phyloP scores from a whole-genome alignment of 1,140 invertebrate genomes.

The Drosophila repletoides region DNA sequence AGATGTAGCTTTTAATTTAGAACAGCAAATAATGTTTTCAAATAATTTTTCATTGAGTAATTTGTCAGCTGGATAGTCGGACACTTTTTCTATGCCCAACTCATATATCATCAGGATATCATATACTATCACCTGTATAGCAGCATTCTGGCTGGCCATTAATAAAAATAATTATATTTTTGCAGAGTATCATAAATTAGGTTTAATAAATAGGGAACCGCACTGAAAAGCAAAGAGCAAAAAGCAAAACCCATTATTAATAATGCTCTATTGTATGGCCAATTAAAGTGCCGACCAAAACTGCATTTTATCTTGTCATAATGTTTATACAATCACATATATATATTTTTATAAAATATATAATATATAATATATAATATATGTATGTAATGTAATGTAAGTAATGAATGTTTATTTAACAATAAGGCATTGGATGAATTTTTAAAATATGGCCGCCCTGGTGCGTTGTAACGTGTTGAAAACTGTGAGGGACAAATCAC shows the following conservation, averaged over 20 bases:
- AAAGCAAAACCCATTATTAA: slow-evolving; percentile 40
- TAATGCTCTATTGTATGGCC: slow-evolving; percentile 44
- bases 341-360: neutral
- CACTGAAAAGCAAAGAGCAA: slow-evolving; percentile 29
- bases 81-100: neutral
- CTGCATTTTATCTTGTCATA: slow-evolving; percentile 49
- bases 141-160: too few relatives aligned
- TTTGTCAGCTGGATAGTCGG: too few relatives aligned
- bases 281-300: slow-evolving; percentile 36
- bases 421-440: slow-evolving; percentile 57
- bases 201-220: slow-evolving; percentile 21
- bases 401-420: slow-evolving; percentile 24
- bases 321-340: slow-evolving; percentile 14
- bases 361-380: neutral
- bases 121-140: slow-evolving; percentile 28
- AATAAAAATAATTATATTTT: slow-evolving; percentile 43
- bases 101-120: neutral
- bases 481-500: slow-evolving; percentile 56
- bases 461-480: slow-evolving; percentile 27
- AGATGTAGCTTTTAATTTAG: too few relatives aligned
- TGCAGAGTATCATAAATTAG: slow-evolving; percentile 28
- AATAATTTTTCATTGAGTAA: too few relatives aligned
- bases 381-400: too few relatives aligned
- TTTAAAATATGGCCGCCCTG: slow-evolving; percentile 58
- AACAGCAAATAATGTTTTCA: too few relatives aligned